These are phyloP conservation scores for Dryomyza anilis DNA, from an alignment of 2,888 invertebrate genomes.

Conservation along the genomic window DNA sequence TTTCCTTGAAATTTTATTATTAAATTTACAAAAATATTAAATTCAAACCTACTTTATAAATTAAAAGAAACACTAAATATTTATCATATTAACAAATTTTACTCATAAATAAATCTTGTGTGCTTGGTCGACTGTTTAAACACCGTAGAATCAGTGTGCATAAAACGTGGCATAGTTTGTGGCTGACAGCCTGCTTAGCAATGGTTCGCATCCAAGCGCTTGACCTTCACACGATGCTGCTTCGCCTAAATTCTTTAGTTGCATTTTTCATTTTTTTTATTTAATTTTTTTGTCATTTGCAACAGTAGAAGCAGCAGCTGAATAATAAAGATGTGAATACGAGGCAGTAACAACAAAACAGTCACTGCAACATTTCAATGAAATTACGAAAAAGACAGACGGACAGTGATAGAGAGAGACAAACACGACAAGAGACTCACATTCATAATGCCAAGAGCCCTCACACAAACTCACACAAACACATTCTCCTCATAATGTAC, in stretches of 20 bases:
- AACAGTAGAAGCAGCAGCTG: no score
- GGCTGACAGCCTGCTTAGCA: constrained; percentile 7
- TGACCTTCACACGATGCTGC: constrained; percentile 9
- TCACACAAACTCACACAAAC: not conserved
- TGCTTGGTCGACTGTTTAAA: not conserved
- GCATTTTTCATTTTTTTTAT: not conserved
- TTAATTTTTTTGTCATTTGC: not conserved
- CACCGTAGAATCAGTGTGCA: not conserved
- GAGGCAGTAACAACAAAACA: not conserved
- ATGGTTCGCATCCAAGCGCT: not conserved
- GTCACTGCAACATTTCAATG: constrained; percentile 2
- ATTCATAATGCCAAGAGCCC: no score
- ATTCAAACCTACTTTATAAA: no score
- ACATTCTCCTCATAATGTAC: not conserved
- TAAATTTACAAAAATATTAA: no score
- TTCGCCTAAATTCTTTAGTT: not conserved
- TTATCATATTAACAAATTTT: no score
- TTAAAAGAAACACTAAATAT: no score
- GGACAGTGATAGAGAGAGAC: not conserved
- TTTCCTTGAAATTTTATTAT: no score
- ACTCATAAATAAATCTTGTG: no score
- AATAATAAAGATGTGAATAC: not conserved
- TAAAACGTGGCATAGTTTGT: constrained; percentile 11
- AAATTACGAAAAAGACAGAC: not conserved
- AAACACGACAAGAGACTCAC: not conserved